phyloP scores from a whole-genome alignment of 92 coral and sea anemone species.

The Desmophyllum pertusum region DNA sequence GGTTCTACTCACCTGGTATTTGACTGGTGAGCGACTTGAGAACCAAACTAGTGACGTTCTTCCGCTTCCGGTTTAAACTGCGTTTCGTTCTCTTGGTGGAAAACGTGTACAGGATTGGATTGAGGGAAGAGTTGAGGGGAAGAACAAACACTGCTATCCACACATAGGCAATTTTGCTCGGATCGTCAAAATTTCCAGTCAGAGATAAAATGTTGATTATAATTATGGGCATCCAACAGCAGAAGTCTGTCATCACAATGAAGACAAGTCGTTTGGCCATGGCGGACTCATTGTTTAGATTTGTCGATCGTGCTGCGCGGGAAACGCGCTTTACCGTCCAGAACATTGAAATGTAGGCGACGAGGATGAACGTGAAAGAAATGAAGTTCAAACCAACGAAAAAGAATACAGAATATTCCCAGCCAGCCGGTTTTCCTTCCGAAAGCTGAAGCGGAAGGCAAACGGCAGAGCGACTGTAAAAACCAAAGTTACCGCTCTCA shows the following conservation, averaged over 20 bases:
- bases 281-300: slow-evolving; percentile 65
- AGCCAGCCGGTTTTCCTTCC: slow-evolving; percentile 64
- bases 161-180: slow-evolving; percentile 61
- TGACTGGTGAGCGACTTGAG: not conserved
- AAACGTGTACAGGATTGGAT: slow-evolving; percentile 69
- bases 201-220: slow-evolving; percentile 60
- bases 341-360: slow-evolving; percentile 67
- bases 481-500: slow-evolving; percentile 53
- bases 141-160: slow-evolving; percentile 77
- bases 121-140: slow-evolving; percentile 66
- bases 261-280: slow-evolving; percentile 68
- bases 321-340: slow-evolving; percentile 57
- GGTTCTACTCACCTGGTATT: slow-evolving; percentile 11
- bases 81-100: slow-evolving; percentile 45
- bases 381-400: slow-evolving; percentile 61
- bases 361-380: slow-evolving; percentile 64
- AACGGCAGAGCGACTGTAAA: slow-evolving; percentile 74
- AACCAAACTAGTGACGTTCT: not conserved
- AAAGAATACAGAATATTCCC: slow-evolving; percentile 70
- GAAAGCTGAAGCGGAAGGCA: slow-evolving; percentile 70
- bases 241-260: slow-evolving; percentile 70
- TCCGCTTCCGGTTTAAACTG: slow-evolving; percentile 18
- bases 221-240: slow-evolving; percentile 81
- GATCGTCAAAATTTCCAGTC: slow-evolving; percentile 61
- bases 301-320: slow-evolving; percentile 58